These are phyloP conservation scores for Misgurnus mizolepis DNA, from an alignment of 2,113 vertebrate species.

Conservation along the genomic window DNA sequence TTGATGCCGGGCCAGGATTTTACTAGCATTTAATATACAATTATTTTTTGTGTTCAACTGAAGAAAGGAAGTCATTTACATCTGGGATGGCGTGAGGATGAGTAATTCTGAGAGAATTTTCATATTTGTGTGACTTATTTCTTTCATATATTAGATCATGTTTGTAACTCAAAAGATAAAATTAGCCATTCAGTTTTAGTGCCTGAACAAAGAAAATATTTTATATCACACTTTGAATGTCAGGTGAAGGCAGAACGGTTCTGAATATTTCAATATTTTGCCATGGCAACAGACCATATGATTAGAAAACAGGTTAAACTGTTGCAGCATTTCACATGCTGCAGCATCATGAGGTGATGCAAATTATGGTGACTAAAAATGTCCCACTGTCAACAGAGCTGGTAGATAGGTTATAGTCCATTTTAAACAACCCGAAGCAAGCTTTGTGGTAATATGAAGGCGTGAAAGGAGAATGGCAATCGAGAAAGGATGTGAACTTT, in stretches of 20 bases:
- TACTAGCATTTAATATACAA: no score
- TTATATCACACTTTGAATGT: constrained; percentile 53
- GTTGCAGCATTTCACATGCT: constrained; percentile 60
- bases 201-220: constrained; percentile 20
- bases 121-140: no score
- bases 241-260: constrained; percentile 62
- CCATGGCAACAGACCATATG: constrained; percentile 75
- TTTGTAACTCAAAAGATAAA: background rate
- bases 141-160: no score
- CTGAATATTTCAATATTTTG: constrained; percentile 71
- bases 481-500: background rate
- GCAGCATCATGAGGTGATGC: constrained; percentile 68
- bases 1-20: no score
- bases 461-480: constrained; percentile 38
- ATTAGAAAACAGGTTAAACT: constrained; percentile 70
- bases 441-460: constrained; percentile 64
- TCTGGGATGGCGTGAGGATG: no score
- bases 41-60: no score
- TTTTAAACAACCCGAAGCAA: constrained; percentile 75
- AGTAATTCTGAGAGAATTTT: no score
- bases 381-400: constrained; percentile 69
- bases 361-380: constrained; percentile 72
- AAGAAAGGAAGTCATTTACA: no score
- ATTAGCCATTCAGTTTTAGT: background rate
- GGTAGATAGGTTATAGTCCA: constrained; percentile 74